Base-by-base conservation (phyloP, 30 jellyfish, hydroid and myxozoan species). In the Rhopilema esculentum region DNA sequence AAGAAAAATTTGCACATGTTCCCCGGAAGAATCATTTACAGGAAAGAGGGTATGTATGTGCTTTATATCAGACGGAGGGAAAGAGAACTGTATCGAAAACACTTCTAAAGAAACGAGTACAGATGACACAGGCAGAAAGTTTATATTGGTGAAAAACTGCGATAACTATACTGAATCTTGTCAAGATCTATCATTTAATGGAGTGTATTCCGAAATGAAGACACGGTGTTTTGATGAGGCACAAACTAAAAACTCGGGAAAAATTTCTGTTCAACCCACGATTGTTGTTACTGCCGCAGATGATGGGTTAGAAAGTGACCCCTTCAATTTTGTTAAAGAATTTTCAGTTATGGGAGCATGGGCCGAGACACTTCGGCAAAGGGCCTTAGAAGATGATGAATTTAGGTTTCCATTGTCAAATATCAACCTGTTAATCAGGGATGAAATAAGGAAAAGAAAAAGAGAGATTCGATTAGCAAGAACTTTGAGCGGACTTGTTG, bases 321-420 rank as follows among this genome's bases (percentile, higher is more conserved):
- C 89, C 0, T 79, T 57, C 23, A 49, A 29, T 12, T 79, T 79
- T 29, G 52, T 79, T 7, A 63, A 79, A 30, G 89, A 79, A 29
- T 79, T 79, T 24, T 79, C 89, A 4, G 81, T 79, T 23, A 27
- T 79, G 80, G 89, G 80, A 1, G 89, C 89, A 8, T 79, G 89
- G 89, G 89, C 89, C 27, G 89, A 79, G 51, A 79, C n/a, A 26
- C 73, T 79, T 27, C 61, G 89, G 51, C 68, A 67, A 32, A 79
- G 24, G 40, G 80, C 89, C 40, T 32, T 24, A 15, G 89, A 79
- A 27, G 89, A 64, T 19, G 80, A 63, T 28, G 27, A 79, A 0
- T 63, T 18, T 49, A 18, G 71, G 8, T 50, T 50, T 27, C 15
- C 88, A 9, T 20, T 79, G 74, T 15, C 27, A 0, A 69, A 65